Evolutionary conservation across 2,888 invertebrate genomes (phyloP).

Genomic region (Apomyelois bistriatella): DNA sequence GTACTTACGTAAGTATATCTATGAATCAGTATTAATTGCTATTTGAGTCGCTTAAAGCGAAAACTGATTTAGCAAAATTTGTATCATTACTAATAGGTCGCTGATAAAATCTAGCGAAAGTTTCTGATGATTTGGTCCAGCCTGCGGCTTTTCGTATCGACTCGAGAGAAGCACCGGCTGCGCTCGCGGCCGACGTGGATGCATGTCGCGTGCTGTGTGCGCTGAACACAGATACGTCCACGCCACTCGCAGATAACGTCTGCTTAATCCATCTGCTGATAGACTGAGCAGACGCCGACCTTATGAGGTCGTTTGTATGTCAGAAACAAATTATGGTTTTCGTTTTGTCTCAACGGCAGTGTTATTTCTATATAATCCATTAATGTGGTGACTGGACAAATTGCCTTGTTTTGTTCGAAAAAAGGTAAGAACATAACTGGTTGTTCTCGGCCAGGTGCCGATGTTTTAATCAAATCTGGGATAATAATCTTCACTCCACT

Average conservation of each 20-base stretch:
- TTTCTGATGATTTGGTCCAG: neutral
- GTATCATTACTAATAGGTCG: neutral
- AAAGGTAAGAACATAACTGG: constrained; percentile 17
- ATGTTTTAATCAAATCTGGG: constrained; percentile 20
- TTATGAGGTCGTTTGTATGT: constrained; percentile 11
- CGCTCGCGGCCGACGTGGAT: neutral
- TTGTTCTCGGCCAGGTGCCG: constrained; percentile 12
- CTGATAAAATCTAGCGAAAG: neutral
- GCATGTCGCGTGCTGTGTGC: neutral
- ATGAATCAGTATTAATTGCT: neutral
- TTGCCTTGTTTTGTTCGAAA: constrained; percentile 15
- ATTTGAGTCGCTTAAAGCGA: neutral
- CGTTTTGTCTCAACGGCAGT: neutral
- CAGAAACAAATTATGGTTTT: constrained; percentile 2
- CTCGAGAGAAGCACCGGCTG: neutral
- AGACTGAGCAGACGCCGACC: constrained; percentile 4
- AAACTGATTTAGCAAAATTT: neutral
- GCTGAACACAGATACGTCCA: neutral
- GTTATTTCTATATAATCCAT: constrained; percentile 5
- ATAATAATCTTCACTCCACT: constrained; percentile 16
- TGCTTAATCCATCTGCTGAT: constrained; percentile 14
- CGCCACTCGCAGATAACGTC: neutral
- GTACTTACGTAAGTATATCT: too few species aligned
- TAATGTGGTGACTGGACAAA: constrained; percentile 12
- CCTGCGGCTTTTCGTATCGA: neutral